phyloP scores from a whole-genome alignment of 2,113 vertebrate genomes.

The Otus sunia region DNA sequence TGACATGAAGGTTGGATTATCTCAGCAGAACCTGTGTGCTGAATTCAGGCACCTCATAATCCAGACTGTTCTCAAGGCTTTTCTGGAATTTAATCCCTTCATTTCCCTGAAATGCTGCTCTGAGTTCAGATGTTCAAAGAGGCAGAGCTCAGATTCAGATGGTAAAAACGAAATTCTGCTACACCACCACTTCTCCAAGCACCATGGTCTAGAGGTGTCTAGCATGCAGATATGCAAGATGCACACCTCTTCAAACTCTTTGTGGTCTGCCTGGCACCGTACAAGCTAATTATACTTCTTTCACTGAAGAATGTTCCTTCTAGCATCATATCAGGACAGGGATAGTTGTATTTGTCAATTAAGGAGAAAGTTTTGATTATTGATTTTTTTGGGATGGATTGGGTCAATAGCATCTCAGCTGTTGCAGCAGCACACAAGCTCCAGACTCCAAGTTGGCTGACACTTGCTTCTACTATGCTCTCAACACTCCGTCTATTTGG shows the following conservation, averaged over 20 bases:
- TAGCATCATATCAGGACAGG: neutral
- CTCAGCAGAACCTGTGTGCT: neutral
- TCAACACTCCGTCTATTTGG: neutral
- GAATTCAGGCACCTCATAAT: neutral
- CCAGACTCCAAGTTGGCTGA: neutral
- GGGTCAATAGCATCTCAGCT: neutral
- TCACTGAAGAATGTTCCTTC: neutral
- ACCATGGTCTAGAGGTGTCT: neutral
- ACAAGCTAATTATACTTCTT: neutral
- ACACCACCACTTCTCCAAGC: neutral
- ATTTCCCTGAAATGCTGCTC: neutral
- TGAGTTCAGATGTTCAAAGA: neutral
- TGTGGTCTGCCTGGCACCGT: neutral
- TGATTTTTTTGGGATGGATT: neutral
- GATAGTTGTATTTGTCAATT: neutral
- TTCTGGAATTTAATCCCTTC: neutral
- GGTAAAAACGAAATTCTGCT: neutral
- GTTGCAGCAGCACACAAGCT: neutral
- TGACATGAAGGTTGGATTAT: neutral
- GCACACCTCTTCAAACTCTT: neutral
- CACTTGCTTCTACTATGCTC: neutral
- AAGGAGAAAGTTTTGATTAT: neutral
- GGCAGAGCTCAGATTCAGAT: neutral
- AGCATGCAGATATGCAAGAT: neutral
- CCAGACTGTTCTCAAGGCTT: neutral